These are phyloP conservation scores for Callipepla californica DNA, from an alignment of 2,113 vertebrate species.

Conservation along the genomic window DNA sequence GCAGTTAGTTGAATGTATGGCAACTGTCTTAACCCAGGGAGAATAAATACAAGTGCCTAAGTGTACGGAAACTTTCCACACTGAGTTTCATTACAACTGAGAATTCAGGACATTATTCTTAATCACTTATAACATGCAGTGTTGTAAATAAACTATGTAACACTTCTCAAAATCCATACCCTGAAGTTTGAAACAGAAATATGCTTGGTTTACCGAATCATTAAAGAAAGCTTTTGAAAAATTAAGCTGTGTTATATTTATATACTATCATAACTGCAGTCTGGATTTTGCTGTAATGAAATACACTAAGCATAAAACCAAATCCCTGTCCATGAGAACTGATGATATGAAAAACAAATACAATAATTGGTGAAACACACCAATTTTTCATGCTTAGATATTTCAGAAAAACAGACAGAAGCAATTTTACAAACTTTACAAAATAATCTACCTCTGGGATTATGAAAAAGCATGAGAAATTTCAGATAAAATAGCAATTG, in stretches of 20 bases:
- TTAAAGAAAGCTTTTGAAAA: constrained; percentile 33
- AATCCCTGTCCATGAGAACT: constrained; percentile 26
- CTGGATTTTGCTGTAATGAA: constrained; percentile 21
- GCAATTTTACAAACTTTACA: constrained; percentile 41
- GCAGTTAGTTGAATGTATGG: background rate
- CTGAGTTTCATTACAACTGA: background rate
- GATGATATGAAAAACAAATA: constrained; percentile 33
- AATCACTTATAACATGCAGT: background rate
- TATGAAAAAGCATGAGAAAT: constrained; percentile 27
- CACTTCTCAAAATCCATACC: background rate
- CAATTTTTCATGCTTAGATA: constrained; percentile 2
- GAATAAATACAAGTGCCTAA: background rate
- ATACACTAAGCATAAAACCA: constrained; percentile 22
- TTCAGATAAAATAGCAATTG: constrained; percentile 43
- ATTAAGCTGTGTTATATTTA: constrained; percentile 27
- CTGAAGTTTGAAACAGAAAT: constrained; percentile 15
- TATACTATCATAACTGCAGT: background rate
- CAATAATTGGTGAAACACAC: constrained; percentile 18
- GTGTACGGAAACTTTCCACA: background rate
- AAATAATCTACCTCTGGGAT: constrained; percentile 34
- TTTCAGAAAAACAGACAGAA: constrained; percentile 40
- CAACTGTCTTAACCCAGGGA: background rate
- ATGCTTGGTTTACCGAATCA: background rate
- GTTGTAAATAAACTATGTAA: constrained; percentile 13
- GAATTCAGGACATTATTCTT: background rate